A percentile compares a stretch with the other conserved stretches of the same genome.
phyloP scores from a whole-genome alignment of 2,113 vertebrate genomes.

The Hymenochirus boettgeri region DNA sequence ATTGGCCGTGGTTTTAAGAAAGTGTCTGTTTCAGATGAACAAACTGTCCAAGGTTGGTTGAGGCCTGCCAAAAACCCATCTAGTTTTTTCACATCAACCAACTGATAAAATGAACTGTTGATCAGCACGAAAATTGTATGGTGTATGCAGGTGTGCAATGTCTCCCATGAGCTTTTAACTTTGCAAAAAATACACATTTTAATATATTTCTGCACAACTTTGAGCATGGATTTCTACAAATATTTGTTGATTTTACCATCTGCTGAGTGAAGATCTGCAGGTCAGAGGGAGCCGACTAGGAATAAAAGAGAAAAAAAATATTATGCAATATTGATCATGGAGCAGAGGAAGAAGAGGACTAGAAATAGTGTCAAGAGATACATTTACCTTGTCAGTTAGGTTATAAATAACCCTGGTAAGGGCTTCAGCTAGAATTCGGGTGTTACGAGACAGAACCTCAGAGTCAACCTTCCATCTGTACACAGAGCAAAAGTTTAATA shows the following conservation, averaged over 20 bases:
- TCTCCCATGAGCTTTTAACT: too few relatives aligned
- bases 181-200: too few relatives aligned
- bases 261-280: slow-evolving; percentile 94
- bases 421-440: slow-evolving; percentile 85
- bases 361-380: rapidly evolving
- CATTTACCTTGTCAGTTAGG: slow-evolving; percentile 87
- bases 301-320: not conserved
- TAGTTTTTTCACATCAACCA: too few relatives aligned
- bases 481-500: not conserved
- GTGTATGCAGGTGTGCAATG: too few relatives aligned
- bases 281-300: slow-evolving; percentile 81
- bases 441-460: slow-evolving; percentile 82
- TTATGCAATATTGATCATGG: not conserved
- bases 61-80: too few relatives aligned
- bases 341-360: rapidly evolving
- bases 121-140: too few relatives aligned
- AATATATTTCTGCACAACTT: too few relatives aligned
- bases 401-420: slow-evolving; percentile 95
- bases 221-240: too few relatives aligned
- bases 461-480: slow-evolving; percentile 82
- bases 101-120: too few relatives aligned
- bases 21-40: too few relatives aligned
- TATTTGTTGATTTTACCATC: slow-evolving; percentile 91
- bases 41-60: too few relatives aligned
- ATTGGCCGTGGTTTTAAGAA: too few relatives aligned